These are phyloP conservation scores for Anthophora plumipes DNA, from an alignment of 2,888 invertebrate species.

Conservation along the genomic window DNA sequence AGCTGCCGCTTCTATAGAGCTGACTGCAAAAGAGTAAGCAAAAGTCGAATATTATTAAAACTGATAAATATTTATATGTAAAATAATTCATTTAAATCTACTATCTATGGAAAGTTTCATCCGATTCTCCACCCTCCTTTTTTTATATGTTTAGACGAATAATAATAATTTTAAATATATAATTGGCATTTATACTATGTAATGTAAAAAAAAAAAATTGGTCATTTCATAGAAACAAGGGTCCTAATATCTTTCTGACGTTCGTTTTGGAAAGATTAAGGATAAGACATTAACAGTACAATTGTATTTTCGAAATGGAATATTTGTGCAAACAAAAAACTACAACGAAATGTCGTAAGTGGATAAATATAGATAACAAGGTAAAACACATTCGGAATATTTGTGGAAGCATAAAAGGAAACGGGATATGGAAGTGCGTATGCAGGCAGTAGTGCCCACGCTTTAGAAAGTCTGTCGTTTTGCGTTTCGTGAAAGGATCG, in stretches of 20 bases:
- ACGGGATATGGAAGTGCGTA: constrained; percentile 46
- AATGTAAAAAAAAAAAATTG: too few relatives aligned
- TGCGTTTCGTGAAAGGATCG: constrained; percentile 60
- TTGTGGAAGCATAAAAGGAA: constrained; percentile 57
- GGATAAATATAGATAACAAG: constrained; percentile 7
- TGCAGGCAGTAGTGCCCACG: constrained; percentile 58
- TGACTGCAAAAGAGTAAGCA: constrained; percentile 87
- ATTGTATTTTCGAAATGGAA: background rate
- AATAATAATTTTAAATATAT: too few relatives aligned
- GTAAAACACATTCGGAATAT: constrained; percentile 32
- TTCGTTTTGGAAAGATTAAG: background rate
- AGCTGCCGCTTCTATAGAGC: constrained; percentile 96
- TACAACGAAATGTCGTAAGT: background rate
- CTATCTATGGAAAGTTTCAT: background rate
- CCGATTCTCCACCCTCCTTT: too few relatives aligned
- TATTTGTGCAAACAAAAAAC: background rate
- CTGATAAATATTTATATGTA: background rate
- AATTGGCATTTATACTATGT: too few relatives aligned
- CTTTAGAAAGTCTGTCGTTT: constrained; percentile 67
- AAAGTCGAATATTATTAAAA: background rate
- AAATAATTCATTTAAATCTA: background rate
- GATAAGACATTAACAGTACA: background rate
- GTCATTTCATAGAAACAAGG: too few relatives aligned
- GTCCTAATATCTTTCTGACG: too few relatives aligned
- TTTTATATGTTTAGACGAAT: too few relatives aligned